Conservation (phyloP, 2,113 vertebrate species). For the Lonchura striata region DNA sequence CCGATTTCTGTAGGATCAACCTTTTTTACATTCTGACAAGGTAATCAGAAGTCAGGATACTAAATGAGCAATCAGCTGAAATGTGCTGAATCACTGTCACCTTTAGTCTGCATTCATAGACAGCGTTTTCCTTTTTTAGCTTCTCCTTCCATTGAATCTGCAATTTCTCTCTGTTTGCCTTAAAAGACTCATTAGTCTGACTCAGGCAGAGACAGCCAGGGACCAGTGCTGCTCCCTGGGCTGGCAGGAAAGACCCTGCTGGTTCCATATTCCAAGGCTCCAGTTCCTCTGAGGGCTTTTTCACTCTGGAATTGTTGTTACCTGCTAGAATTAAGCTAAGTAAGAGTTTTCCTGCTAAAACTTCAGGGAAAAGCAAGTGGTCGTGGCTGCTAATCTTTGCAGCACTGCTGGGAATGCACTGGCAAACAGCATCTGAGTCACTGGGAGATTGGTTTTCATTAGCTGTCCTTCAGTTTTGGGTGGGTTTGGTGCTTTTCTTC, state of each 20-base stretch:
- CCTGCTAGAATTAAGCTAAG: background rate
- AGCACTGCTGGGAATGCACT: background rate
- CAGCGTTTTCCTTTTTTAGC: conserved; percentile 50
- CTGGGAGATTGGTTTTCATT: background rate
- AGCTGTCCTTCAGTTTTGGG: background rate
- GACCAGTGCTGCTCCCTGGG: background rate
- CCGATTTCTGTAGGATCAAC: background rate
- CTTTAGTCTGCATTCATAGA: conserved; percentile 55
- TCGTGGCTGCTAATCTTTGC: background rate
- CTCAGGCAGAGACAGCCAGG: background rate
- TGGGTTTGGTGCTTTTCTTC: background rate
- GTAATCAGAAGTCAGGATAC: conserved; percentile 49
- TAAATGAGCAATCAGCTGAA: conserved; percentile 48
- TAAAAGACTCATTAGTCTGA: conserved; percentile 1
- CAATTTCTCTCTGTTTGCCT: conserved; percentile 38
- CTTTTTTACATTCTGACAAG: conserved; percentile 17
- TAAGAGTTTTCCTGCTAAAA: background rate
- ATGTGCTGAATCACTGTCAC: conserved; percentile 66
- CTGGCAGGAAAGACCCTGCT: background rate
- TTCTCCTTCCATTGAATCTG: conserved; percentile 6
- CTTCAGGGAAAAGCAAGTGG: background rate
- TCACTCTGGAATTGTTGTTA: background rate
- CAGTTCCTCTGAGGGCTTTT: background rate
- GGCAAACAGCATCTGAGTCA: background rate
- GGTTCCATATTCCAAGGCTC: background rate